Conservation (phyloP, 2,113 vertebrate genomes). For the Erythrolamprus reginae region DNA sequence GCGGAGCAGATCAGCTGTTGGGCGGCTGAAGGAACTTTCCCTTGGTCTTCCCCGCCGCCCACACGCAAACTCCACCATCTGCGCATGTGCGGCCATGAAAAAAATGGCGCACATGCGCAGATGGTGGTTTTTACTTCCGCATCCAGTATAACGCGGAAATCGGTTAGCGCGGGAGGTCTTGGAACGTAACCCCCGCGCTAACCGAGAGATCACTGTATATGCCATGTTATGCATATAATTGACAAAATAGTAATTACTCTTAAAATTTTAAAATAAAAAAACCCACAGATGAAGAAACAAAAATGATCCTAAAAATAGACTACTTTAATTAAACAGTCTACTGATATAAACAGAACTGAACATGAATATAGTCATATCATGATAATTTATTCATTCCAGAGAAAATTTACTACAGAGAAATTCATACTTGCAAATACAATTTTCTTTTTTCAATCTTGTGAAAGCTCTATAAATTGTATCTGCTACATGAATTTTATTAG, state of each 20-base stretch:
- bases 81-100: too few relatives aligned
- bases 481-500: slow-evolving; percentile 49
- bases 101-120: too few relatives aligned
- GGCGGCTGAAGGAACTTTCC: too few relatives aligned
- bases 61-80: too few relatives aligned
- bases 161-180: too few relatives aligned
- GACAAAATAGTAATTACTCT: neutral
- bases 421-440: slow-evolving; percentile 60
- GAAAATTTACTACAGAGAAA: slow-evolving; percentile 56
- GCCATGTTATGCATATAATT: neutral
- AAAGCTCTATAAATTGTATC: slow-evolving; percentile 58
- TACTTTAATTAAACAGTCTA: slow-evolving; percentile 10
- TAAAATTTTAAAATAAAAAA: neutral
- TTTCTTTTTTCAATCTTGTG: slow-evolving; percentile 59
- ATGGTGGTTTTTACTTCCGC: too few relatives aligned
- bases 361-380: slow-evolving; percentile 46
- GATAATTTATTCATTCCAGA: slow-evolving; percentile 46
- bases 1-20: too few relatives aligned
- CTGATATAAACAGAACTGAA: slow-evolving; percentile 37
- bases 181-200: too few relatives aligned
- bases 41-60: too few relatives aligned
- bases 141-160: too few relatives aligned
- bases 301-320: neutral
- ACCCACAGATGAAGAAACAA: neutral
- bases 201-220: too few relatives aligned